phyloP scores from a whole-genome alignment of 2,888 invertebrate genomes.

The Ophion ventricosus region DNA sequence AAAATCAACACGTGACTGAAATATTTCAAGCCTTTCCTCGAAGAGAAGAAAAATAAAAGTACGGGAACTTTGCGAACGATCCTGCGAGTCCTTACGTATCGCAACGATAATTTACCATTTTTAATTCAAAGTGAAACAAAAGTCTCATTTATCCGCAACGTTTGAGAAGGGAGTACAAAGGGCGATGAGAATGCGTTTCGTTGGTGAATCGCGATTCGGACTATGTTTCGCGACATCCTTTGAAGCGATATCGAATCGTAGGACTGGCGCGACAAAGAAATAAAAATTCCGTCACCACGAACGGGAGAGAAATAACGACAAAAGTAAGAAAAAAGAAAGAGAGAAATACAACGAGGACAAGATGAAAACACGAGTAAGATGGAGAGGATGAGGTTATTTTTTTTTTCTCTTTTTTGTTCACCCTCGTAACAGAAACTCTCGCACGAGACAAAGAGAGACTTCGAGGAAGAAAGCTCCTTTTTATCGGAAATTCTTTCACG shows the following conservation, averaged over 20 bases:
- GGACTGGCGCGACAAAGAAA: constrained; percentile 21
- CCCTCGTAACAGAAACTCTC: constrained; percentile 1
- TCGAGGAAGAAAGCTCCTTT: constrained; percentile 44
- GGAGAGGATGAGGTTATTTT: not conserved
- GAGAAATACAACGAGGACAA: not conserved
- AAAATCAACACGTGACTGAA: not conserved
- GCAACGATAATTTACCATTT: not conserved
- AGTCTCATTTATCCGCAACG: not conserved
- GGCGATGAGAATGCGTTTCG: not conserved
- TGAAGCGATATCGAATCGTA: constrained; percentile 19
- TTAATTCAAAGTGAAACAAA: not conserved
- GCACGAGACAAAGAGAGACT: constrained; percentile 14
- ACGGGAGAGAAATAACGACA: constrained; percentile 30
- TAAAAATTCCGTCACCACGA: constrained; percentile 17
- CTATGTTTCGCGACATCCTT: constrained; percentile 27
- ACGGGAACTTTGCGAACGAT: not conserved
- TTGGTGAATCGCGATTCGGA: not conserved
- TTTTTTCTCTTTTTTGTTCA: constrained; percentile 6
- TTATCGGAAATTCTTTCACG: constrained; percentile 28
- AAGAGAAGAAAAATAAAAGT: not conserved
- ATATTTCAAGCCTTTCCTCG: not conserved
- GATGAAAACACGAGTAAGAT: constrained; percentile 25
- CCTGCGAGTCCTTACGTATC: not conserved
- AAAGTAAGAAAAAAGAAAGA: not conserved
- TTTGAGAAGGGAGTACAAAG: not conserved